Evolutionary conservation across 1,140 invertebrate species (phyloP), one percentile per base, ranked within the genome.

Genomic region (Hirudo medicinalis): DNA sequence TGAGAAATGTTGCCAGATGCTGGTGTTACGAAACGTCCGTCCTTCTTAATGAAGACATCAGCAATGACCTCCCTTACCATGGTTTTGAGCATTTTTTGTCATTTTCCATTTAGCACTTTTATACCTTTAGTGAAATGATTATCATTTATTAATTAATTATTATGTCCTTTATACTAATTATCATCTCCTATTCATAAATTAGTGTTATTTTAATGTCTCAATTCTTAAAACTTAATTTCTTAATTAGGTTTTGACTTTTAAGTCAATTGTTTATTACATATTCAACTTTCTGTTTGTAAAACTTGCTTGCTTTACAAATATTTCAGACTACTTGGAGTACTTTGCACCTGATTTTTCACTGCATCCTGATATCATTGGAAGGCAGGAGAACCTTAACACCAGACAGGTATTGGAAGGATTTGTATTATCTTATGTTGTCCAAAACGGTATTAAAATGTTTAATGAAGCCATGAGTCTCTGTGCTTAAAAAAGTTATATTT

Each of bases 21-120:
- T 97, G 94, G 94, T 95, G 94, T 0, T 95, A 95, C 75, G 94
- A 97, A 81, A 97, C 94, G 4, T 91, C 92, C 0, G 91, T 97
- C n/a, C 82, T 97, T 0, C 86, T 94, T 0, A 92, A 95, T 77
- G 75, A 78, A 70, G 69, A 75, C 40, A 94, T 97, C 40, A 89
- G 88, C 54, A 93, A 94, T 78, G 92, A 96, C 78, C 82, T 97
- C 40, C 93, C 93, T 0, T 91, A 92, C 76, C 92, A 89, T 74
- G 82, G 81, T 82, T 79, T 77, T 20, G 66, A 2, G 25, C 29
- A 36, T 69, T 53, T 69, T 57, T 36, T 36, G 32, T 36, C 2
- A 3, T 36, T 36, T 49, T 49, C 3, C 43, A 8, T 49, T 49
- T 17, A 8, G 43, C 15, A 11, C 15, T 8, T 49, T 15, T 49